A percentile compares a stretch with the other conserved stretches of the same genome.
Conservation (phyloP, 2,888 invertebrate species). For the Ellobium chinense region DNA sequence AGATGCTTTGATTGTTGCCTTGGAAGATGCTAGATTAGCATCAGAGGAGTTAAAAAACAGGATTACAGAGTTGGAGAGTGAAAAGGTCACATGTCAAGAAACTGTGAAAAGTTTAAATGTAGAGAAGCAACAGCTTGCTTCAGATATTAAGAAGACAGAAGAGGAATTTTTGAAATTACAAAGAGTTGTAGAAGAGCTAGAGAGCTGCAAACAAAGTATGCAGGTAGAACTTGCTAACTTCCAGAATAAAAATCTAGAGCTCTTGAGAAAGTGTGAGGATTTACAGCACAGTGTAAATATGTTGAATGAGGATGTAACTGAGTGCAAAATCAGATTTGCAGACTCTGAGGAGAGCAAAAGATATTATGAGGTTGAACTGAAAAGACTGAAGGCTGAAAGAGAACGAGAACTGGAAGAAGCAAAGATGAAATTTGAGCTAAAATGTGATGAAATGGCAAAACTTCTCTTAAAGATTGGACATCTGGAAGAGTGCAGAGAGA, state of each 20-base stretch:
- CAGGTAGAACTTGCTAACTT: not conserved
- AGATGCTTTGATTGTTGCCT: not conserved
- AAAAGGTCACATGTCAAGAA: not conserved
- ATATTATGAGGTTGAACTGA: not conserved
- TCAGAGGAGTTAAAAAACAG: not conserved
- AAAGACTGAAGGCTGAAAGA: not conserved
- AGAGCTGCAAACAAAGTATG: not conserved
- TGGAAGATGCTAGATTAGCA: not conserved
- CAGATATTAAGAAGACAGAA: not conserved
- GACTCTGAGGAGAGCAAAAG: not conserved
- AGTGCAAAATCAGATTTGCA: not conserved
- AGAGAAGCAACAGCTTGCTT: conserved; percentile 4
- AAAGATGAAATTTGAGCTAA: not conserved
- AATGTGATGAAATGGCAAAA: not conserved
- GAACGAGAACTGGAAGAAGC: not conserved
- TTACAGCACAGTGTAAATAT: not conserved
- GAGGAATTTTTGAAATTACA: not conserved
- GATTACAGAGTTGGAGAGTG: not conserved
- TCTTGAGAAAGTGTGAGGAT: not conserved
- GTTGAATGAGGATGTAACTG: not conserved
- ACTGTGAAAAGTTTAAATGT: not conserved
- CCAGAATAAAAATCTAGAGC: not conserved
- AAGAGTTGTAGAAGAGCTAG: not conserved
- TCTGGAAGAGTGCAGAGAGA: not conserved
- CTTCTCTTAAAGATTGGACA: not conserved